A percentile compares a stretch with the other conserved stretches of the same genome.
These are phyloP conservation scores for Chaenocephalus aceratus DNA, from an alignment of 2,113 vertebrate species.

Conservation along the genomic window DNA sequence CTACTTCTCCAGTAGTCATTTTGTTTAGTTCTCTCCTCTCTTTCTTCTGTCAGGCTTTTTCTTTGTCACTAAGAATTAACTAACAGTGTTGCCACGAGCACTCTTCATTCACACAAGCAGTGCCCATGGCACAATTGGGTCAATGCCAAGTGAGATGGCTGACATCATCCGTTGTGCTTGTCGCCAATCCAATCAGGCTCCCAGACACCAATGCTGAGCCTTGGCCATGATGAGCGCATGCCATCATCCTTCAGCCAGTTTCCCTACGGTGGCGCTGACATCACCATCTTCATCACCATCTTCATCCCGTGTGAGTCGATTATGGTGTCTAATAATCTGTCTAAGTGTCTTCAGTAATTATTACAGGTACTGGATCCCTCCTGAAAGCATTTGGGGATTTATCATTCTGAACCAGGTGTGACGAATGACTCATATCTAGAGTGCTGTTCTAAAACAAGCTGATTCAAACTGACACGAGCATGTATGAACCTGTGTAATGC, in stretches of 20 bases:
- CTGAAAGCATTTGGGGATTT: slow-evolving; percentile 31
- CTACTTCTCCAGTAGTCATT: slow-evolving; percentile 22
- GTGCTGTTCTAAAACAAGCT: slow-evolving; percentile 11
- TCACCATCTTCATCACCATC: slow-evolving; percentile 34
- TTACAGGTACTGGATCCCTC: slow-evolving; percentile 24
- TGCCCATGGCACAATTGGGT: slow-evolving; percentile 65
- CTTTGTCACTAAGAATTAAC: slow-evolving; percentile 51
- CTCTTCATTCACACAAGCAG: slow-evolving; percentile 53
- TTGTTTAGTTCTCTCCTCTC: neutral
- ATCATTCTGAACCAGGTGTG: slow-evolving; percentile 69
- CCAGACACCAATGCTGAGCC: slow-evolving; percentile 56
- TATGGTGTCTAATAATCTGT: slow-evolving; percentile 58
- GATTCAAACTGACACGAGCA: slow-evolving; percentile 13
- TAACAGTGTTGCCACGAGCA: slow-evolving; percentile 59
- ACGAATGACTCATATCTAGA: slow-evolving; percentile 59
- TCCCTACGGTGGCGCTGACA: slow-evolving; percentile 58
- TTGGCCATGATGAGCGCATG: slow-evolving; percentile 55
- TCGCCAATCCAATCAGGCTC: slow-evolving; percentile 64
- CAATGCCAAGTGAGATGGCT: slow-evolving; percentile 68
- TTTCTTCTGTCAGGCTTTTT: slow-evolving; percentile 17
- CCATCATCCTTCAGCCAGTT: slow-evolving; percentile 62
- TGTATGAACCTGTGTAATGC: slow-evolving; percentile 20
- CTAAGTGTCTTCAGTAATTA: slow-evolving; percentile 36
- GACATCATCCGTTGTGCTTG: slow-evolving; percentile 72
- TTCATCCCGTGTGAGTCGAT: slow-evolving; percentile 65